Percentiles rank a stretch among this genome's conserved stretches.
These are phyloP conservation scores for Gorsachius magnificus DNA, from an alignment of 2,797 vertebrate genomes.

Conservation along the genomic window DNA sequence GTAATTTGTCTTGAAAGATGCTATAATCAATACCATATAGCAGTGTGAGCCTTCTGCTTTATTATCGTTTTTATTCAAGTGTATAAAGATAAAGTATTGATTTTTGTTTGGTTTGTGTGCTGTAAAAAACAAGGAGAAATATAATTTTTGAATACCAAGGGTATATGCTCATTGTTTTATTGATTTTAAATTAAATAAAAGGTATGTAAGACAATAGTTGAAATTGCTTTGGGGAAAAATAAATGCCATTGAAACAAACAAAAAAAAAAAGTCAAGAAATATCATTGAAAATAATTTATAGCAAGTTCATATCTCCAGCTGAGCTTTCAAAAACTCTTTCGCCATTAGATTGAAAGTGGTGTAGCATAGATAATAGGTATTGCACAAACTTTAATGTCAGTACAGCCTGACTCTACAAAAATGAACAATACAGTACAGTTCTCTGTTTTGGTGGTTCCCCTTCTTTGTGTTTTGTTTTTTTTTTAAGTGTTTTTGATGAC, in stretches of 20 bases:
- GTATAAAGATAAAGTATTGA: constrained; percentile 39
- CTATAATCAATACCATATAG: constrained; percentile 2
- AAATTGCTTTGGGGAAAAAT: neutral
- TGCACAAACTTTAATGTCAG: neutral
- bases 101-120: constrained; percentile 27
- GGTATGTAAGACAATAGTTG: neutral
- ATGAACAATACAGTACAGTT: neutral
- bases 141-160: constrained; percentile 28
- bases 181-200: constrained; percentile 49
- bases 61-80: constrained; percentile 18
- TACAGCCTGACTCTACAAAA: neutral
- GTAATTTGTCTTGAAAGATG: constrained; percentile 38
- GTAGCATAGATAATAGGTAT: neutral
- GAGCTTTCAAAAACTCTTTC: neutral
- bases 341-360: neutral
- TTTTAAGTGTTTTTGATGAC: neutral
- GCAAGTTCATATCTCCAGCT: neutral
- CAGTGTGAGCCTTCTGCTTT: constrained; percentile 16
- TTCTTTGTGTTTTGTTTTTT: fast-evolving
- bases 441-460: neutral
- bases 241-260: neutral
- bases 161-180: neutral
- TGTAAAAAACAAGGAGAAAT: constrained; percentile 35
- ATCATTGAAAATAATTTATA: neutral
- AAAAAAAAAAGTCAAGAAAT: neutral